Evolutionary conservation across 2,797 vertebrate species (phyloP), one percentile per base, ranked within the genome.

Genomic region (Spondyliosoma cantharus): DNA sequence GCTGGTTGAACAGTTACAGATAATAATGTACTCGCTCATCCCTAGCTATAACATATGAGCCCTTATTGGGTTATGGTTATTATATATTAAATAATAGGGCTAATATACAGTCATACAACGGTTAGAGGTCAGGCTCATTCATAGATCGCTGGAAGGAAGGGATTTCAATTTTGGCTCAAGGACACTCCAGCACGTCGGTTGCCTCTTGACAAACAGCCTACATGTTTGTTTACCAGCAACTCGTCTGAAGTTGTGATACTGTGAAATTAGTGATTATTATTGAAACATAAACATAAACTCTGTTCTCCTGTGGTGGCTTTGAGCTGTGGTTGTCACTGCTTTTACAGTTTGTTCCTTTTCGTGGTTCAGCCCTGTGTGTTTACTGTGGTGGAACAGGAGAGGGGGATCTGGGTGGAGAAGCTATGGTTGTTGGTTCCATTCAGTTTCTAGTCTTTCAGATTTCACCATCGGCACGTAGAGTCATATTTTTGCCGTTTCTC

Each of bases 261-360:
- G 87, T 92, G 89, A 93, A 92, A 45, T 27, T 24, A n/a, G 3
- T 32, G 5, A 42, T 76, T 80, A 19, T 71, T 59, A 60, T 45
- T 15, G 82, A 56, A 29, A 70, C 27, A 37, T 65, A 19, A 62
- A 57, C 12, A 13, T n/a, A n/a, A n/a, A n/a, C 54, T 76, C 24
- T 65, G 53, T 76, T 71, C 43, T 82, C 32, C n/a, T 25, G 46
- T 65, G 32, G 19, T 48, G 46, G 57, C 52, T 62, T 17, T 27
- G 5, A 22, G 22, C 43, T 62, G 61, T 67, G 46, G 58, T 68
- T 2, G 61, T 43, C 37, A 52, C 66, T 76, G 56, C 76, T 58
- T 61, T 46, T 57, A 32, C 20, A 19, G 16, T 62, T 5, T 14
- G 14, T 66, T 63, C 29, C 27, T 9, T 43, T 32, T 19, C 22